Conservation (phyloP, 64 coral and sea anemone species). For the Pocillopora verrucosa region DNA sequence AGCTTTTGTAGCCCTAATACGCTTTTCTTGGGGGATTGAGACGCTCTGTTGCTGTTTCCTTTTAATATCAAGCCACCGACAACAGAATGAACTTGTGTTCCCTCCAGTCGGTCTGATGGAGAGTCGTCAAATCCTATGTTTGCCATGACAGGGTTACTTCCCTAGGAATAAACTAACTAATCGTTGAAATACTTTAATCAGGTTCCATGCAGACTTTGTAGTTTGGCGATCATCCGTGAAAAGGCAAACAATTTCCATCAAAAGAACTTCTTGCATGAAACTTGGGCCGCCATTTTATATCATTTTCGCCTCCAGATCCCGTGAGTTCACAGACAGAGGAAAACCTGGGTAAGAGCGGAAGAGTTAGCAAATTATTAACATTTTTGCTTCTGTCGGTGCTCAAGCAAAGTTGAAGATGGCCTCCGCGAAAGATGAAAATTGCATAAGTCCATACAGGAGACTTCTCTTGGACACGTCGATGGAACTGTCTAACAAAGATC, state of each 20-base stretch:
- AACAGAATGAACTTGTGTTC: constrained; percentile 48
- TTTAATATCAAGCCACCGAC: constrained; percentile 82
- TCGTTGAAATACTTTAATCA: too few relatives aligned
- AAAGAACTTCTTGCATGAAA: background rate
- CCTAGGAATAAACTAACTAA: too few relatives aligned
- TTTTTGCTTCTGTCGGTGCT: too few relatives aligned
- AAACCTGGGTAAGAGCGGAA: background rate
- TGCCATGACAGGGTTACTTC: background rate
- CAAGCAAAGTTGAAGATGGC: background rate
- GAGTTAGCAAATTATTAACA: background rate
- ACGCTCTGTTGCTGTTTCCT: constrained; percentile 57
- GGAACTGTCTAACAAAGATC: background rate
- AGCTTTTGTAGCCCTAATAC: constrained; percentile 85
- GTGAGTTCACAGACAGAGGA: background rate
- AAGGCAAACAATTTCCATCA: background rate
- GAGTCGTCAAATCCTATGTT: constrained; percentile 62
- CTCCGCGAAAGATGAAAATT: background rate
- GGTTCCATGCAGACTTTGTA: background rate
- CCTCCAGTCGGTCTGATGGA: constrained; percentile 71
- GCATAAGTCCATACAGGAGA: constrained; percentile 16
- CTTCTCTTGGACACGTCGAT: background rate
- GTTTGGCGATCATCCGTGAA: background rate
- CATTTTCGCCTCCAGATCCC: background rate
- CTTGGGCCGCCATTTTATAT: background rate
- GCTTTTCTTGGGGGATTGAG: constrained; percentile 60